These are phyloP conservation scores for Dryobotodes eremita DNA, from an alignment of 2,888 invertebrate species.

Conservation along the genomic window DNA sequence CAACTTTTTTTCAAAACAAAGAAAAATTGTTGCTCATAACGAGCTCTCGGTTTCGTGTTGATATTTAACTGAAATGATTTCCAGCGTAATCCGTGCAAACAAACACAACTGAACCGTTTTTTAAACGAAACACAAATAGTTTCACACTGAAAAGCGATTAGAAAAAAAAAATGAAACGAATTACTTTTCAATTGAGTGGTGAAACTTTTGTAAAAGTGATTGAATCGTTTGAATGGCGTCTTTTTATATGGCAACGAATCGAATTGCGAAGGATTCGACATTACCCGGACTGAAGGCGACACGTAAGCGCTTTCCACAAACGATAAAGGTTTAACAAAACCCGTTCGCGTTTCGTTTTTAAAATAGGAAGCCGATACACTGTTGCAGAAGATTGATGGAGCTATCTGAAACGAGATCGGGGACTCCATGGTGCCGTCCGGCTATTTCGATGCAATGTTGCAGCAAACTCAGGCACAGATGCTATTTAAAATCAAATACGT, in stretches of 20 bases:
- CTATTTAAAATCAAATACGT: slow-evolving; percentile 79
- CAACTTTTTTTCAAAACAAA: slow-evolving; percentile 75
- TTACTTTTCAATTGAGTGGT: slow-evolving; percentile 56
- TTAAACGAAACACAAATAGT: slow-evolving; percentile 51
- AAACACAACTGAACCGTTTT: slow-evolving; percentile 45
- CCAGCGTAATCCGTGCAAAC: slow-evolving; percentile 43
- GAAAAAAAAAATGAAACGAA: slow-evolving; percentile 53
- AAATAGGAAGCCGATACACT: slow-evolving; percentile 82
- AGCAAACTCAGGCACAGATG: slow-evolving; percentile 72
- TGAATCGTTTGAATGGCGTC: slow-evolving; percentile 65
- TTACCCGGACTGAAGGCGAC: slow-evolving; percentile 62
- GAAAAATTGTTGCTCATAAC: slow-evolving; percentile 69
- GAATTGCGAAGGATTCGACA: slow-evolving; percentile 65
- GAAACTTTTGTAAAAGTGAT: slow-evolving; percentile 66
- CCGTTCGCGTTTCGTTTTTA: slow-evolving; percentile 74
- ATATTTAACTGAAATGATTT: slow-evolving; percentile 62
- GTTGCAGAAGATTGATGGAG: slow-evolving; percentile 87
- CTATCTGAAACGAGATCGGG: slow-evolving; percentile 87
- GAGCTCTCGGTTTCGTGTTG: slow-evolving; percentile 52
- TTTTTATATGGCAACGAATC: slow-evolving; percentile 64
- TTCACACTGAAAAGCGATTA: slow-evolving; percentile 52
- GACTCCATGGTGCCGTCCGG: slow-evolving; percentile 74
- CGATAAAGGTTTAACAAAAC: slow-evolving; percentile 73
- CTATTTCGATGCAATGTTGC: slow-evolving; percentile 74
- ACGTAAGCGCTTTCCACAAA: slow-evolving; percentile 71